phyloP scores from a whole-genome alignment of 2,797 vertebrate genomes.

The Ambastaia sidthimunki region DNA sequence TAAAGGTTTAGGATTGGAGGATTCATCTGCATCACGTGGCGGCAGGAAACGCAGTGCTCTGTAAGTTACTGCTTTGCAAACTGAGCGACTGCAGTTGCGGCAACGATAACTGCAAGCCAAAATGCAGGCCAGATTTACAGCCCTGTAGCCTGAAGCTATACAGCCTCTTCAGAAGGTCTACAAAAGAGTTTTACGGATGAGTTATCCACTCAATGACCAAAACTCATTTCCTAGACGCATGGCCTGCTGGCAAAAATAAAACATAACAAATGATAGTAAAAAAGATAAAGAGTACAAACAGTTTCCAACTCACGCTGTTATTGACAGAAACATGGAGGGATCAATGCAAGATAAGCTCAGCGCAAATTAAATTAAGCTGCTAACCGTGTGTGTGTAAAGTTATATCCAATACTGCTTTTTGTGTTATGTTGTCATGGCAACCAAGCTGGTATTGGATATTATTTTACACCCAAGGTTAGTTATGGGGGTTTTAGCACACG shows the following conservation, averaged over 20 bases:
- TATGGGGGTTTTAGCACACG: no score
- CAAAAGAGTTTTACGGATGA: conserved; percentile 59
- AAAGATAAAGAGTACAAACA: background rate
- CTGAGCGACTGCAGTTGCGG: conserved; percentile 6
- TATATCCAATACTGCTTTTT: background rate
- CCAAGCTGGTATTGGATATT: background rate
- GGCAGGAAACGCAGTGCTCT: background rate
- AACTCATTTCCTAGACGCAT: conserved; percentile 64
- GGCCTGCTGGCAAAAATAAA: conserved; percentile 22
- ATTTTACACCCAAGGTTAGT: no score
- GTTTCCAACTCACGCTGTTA: background rate
- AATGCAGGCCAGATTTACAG: conserved; percentile 45
- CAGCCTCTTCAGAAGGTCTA: conserved; percentile 64
- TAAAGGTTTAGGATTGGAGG: conserved; percentile 14
- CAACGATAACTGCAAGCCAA: conserved; percentile 21
- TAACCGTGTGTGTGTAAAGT: no score
- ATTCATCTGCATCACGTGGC: background rate
- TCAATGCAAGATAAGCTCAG: no score
- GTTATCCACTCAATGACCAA: conserved; percentile 65
- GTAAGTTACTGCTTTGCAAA: background rate
- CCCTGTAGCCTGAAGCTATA: conserved; percentile 61
- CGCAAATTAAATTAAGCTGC: no score
- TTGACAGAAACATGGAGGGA: background rate
- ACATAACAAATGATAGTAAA: background rate
- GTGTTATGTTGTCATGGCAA: background rate